These are phyloP conservation scores for Microctenopoma lineatum DNA, from an alignment of 2,797 vertebrate genomes.

Conservation along the genomic window DNA sequence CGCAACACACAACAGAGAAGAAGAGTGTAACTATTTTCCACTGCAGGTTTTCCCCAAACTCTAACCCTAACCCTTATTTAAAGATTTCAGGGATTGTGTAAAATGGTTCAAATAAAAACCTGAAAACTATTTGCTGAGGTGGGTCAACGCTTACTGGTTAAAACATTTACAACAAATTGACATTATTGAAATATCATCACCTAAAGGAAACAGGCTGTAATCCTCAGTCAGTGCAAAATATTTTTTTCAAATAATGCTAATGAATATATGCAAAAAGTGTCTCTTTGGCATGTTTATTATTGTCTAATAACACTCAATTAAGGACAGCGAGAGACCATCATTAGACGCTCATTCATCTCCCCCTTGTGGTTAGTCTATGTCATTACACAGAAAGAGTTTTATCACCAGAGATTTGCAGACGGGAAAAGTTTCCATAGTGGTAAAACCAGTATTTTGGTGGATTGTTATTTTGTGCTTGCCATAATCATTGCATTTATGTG, in stretches of 20 bases:
- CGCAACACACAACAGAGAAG: not conserved
- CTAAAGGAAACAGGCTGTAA: constrained; percentile 3
- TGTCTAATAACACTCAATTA: not conserved
- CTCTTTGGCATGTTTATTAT: constrained; percentile 30
- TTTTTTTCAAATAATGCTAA: constrained; percentile 11
- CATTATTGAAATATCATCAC: constrained; percentile 11
- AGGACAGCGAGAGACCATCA: not conserved
- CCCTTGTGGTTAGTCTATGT: constrained; percentile 18
- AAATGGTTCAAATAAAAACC: not conserved
- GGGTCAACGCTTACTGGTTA: too few species aligned
- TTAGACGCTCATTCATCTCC: constrained; percentile 56
- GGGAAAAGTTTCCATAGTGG: not conserved
- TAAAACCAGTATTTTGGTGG: not conserved
- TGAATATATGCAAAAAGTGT: constrained; percentile 26
- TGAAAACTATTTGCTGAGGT: not conserved
- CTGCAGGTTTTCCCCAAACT: constrained; percentile 15
- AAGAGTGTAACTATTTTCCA: constrained; percentile 20
- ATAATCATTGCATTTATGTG: not conserved
- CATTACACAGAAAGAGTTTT: constrained; percentile 11
- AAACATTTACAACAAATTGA: too few species aligned
- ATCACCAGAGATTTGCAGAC: not conserved
- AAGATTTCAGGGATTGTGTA: not conserved
- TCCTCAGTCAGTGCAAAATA: constrained; percentile 21
- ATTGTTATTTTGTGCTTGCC: not conserved
- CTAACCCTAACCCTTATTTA: constrained; percentile 1